Evolutionary conservation across 2,113 vertebrate species (phyloP).

Genomic region (Chinchilla lanigera): DNA sequence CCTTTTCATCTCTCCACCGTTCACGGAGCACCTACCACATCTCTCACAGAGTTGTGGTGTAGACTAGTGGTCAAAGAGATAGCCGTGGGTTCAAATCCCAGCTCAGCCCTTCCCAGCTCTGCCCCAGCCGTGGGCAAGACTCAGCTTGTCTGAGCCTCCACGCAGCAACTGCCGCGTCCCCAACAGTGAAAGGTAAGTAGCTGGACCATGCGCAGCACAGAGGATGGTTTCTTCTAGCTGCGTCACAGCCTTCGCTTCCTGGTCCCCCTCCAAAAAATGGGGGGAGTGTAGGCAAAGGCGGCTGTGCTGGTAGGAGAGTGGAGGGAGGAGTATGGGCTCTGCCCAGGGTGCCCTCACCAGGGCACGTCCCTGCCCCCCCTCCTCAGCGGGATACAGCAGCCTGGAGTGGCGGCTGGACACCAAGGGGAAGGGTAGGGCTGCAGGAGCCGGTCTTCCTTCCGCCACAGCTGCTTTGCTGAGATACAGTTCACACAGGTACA

Average conservation of each 20-base stretch:
- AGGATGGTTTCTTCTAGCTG: not conserved
- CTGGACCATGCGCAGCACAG: fast-evolving
- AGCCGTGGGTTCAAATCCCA: not conserved
- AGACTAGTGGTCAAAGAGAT: too few relatives aligned
- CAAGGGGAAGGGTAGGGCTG: not conserved
- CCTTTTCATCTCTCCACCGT: not conserved
- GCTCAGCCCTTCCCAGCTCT: not conserved
- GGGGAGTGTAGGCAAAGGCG: not conserved
- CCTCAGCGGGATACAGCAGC: not conserved
- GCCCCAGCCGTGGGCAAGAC: not conserved
- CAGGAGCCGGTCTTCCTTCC: not conserved
- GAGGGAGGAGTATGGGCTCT: not conserved
- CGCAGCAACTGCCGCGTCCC: not conserved
- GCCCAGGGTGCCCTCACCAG: too few relatives aligned
- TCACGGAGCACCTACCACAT: fast-evolving
- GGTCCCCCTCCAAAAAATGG: not conserved
- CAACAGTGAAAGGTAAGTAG: not conserved
- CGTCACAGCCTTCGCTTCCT: not conserved
- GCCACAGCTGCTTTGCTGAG: not conserved
- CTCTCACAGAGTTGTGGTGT: not conserved
- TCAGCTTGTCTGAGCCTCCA: not conserved
- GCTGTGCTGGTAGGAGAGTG: not conserved
- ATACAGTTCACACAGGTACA: not conserved
- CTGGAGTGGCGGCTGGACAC: not conserved
- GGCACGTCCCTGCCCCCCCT: not conserved